phyloP scores from a whole-genome alignment of 2,888 invertebrate genomes.

The Dicycla oo region DNA sequence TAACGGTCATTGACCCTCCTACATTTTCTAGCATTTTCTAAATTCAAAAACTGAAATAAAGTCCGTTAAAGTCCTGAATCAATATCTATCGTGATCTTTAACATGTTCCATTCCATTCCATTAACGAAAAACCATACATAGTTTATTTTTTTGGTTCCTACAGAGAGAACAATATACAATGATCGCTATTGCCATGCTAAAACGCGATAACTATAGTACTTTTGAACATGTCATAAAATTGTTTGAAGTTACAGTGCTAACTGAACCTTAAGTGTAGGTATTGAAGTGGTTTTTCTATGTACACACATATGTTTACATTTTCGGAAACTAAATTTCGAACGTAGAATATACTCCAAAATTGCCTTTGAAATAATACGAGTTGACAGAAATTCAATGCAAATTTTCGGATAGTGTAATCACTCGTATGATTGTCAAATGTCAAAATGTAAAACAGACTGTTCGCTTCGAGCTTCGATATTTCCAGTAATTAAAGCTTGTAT shows the following conservation, averaged over 20 bases:
- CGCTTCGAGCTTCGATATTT: conserved; percentile 8
- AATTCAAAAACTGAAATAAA: too few species aligned
- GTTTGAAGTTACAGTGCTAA: neutral
- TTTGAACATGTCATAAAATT: neutral
- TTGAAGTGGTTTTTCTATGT: neutral
- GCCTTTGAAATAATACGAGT: neutral
- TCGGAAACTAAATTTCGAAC: neutral
- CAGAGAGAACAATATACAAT: too few species aligned
- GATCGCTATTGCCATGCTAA: too few species aligned
- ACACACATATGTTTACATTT: neutral
- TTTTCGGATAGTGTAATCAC: neutral
- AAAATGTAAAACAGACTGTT: conserved; percentile 7
- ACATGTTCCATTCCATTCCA: too few species aligned
- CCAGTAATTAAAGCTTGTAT: conserved; percentile 16
- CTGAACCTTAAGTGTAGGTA: too few species aligned
- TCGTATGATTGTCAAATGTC: neutral
- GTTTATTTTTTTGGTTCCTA: too few species aligned
- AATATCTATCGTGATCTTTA: too few species aligned
- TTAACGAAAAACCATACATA: too few species aligned
- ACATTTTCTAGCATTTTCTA: too few species aligned
- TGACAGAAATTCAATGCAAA: conserved; percentile 10
- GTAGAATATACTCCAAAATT: neutral
- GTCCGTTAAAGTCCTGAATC: too few species aligned
- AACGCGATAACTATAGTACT: neutral
- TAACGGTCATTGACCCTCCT: too few species aligned